Percentiles rank a stretch among this genome's conserved stretches.
These are phyloP conservation scores for Belgica antarctica DNA, from an alignment of 2,888 invertebrate species.

Conservation along the genomic window DNA sequence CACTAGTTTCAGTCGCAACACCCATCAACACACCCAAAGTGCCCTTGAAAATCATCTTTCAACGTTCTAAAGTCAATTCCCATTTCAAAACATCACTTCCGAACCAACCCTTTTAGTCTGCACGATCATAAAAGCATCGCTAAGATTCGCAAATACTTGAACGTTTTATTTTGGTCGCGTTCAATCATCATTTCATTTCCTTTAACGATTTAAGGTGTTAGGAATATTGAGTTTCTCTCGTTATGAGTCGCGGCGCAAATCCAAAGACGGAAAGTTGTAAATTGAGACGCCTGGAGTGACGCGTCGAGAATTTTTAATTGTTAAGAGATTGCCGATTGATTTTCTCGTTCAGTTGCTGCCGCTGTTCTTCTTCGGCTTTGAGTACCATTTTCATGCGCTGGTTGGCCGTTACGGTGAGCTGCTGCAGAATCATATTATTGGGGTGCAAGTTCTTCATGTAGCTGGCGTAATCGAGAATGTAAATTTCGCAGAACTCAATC, in stretches of 20 bases:
- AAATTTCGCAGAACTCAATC: conserved; percentile 54
- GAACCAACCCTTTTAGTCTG: too few species aligned
- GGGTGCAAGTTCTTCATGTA: conserved; percentile 34
- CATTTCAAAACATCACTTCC: too few species aligned
- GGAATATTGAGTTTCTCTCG: conserved; percentile 3
- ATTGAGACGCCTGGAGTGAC: background rate
- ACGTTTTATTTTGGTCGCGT: too few species aligned
- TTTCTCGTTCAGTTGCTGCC: conserved; percentile 18
- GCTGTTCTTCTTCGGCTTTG: conserved; percentile 14
- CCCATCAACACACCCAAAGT: too few species aligned
- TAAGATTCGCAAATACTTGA: too few species aligned
- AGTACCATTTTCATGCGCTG: conserved; percentile 22
- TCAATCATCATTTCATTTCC: background rate
- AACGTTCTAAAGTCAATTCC: too few species aligned
- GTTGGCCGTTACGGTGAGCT: conserved; percentile 17
- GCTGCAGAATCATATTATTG: conserved; percentile 37
- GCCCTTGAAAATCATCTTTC: too few species aligned
- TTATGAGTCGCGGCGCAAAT: too few species aligned
- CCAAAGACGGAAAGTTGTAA: background rate
- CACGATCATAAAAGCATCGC: too few species aligned
- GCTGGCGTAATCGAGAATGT: conserved; percentile 50
- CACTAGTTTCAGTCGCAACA: too few species aligned
- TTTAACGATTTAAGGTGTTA: conserved; percentile 1
- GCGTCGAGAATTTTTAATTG: background rate
- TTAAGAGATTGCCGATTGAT: background rate